Base-by-base conservation (phyloP, 1,140 invertebrate species). In the Dendrolimus punctatus region DNA sequence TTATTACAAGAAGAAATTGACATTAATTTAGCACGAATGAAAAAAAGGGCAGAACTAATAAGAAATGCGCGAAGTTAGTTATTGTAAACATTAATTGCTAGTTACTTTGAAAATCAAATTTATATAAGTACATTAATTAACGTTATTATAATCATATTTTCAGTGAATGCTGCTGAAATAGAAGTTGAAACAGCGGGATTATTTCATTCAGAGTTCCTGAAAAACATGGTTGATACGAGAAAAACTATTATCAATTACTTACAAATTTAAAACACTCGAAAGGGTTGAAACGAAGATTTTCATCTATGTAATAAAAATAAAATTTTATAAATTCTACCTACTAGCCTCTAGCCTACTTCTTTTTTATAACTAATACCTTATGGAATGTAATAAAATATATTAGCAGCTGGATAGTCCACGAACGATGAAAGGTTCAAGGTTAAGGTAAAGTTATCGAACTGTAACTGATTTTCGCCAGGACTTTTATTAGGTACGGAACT, bases 161-260 rank as follows among this genome's bases (percentile, higher is more conserved):
- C 51, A 80, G 79, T 82, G 41, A 49, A 51, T 41, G 79, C 70
- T 39, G 73, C 73, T 9, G 75, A 82, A 61, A 67, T 80, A 55
- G 79, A 80, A 64, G 71, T 79, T 4, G 76, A 82, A 64, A 72
- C 59, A 6, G 76, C 77, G n/a, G 70, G 68, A 6, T 46, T 77
- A 38, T 74, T 72, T 56, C 76, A 76, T 41, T 64, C 69, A 5
- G 66, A 76, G 38, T 46, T 73, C 6, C 79, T 23, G 6, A 40
- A 50, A 41, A 39, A 10, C 1, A 50, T 41, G 10, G 70, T 76
- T 64, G 57, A 68, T 36, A 44, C 71, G 39, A 77, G 68, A 43
- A 53, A 10, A 8, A 10, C 44, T 38, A 49, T 49, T 41, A 39
- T 63, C 47, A 42, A 54, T 40, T 42, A 23, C 39, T 49, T 38